Evolutionary conservation across 2,888 invertebrate genomes (phyloP).

Genomic region (Idaea biselata): DNA sequence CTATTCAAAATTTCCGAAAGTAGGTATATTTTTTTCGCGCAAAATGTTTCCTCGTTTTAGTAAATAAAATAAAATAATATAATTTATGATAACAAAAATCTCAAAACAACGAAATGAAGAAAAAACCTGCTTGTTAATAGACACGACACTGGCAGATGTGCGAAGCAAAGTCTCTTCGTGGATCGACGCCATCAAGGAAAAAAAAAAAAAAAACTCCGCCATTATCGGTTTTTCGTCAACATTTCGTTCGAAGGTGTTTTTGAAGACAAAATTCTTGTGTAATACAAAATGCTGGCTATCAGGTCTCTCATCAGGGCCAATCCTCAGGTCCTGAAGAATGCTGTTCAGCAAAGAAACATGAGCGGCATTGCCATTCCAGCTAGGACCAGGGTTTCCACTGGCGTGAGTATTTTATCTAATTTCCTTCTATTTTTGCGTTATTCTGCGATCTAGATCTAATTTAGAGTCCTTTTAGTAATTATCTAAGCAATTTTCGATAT

Average conservation of each 20-base stretch:
- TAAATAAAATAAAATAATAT: too few species aligned
- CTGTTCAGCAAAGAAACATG: slow-evolving; percentile 62
- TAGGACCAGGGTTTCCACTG: slow-evolving; percentile 55
- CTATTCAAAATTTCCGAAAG: too few species aligned
- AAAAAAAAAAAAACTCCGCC: too few species aligned
- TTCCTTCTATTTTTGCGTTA: neutral
- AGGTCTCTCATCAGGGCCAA: slow-evolving; percentile 57
- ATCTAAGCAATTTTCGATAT: neutral
- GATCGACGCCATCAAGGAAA: too few species aligned
- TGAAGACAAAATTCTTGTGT: slow-evolving; percentile 12
- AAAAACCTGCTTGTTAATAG: too few species aligned
- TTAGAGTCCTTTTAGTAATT: neutral
- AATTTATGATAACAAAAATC: too few species aligned
- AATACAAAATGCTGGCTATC: slow-evolving; percentile 59
- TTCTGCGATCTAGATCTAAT: neutral
- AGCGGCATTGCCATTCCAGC: slow-evolving; percentile 55
- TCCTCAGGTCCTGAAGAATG: slow-evolving; percentile 55
- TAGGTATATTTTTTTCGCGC: too few species aligned
- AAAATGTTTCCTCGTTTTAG: too few species aligned
- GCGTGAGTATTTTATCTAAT: slow-evolving; percentile 44
- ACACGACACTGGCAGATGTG: too few species aligned
- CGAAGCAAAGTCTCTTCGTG: too few species aligned
- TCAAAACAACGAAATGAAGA: too few species aligned
- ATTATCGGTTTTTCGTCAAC: neutral
- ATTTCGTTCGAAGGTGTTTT: slow-evolving; percentile 1